A percentile compares a stretch with the other conserved stretches of the same genome.
These are phyloP conservation scores for Augiades crinisus DNA, from an alignment of 2,888 invertebrate genomes.

Conservation along the genomic window DNA sequence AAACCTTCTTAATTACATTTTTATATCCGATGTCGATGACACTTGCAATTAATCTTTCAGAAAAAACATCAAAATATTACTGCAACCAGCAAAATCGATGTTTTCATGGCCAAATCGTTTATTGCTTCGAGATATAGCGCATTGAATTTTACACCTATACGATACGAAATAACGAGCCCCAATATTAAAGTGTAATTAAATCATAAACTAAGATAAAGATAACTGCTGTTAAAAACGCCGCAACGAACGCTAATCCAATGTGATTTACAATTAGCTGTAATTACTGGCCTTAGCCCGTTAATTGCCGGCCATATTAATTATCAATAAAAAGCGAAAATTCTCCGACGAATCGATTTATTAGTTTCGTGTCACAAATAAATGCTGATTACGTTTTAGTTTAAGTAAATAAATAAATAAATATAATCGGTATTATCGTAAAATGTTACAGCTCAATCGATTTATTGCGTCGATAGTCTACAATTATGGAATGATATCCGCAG, in stretches of 20 bases:
- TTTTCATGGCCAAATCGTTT: constrained; percentile 43
- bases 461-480: constrained; percentile 24
- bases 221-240: constrained; percentile 58
- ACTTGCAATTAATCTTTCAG: no score
- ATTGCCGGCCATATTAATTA: constrained; percentile 77
- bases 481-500: constrained; percentile 6
- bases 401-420: constrained; percentile 31
- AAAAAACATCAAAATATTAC: not conserved
- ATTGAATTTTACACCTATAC: constrained; percentile 58
- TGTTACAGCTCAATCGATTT: constrained; percentile 32
- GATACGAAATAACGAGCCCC: constrained; percentile 54
- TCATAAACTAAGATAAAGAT: constrained; percentile 73
- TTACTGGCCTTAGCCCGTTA: constrained; percentile 57
- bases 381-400: constrained; percentile 37
- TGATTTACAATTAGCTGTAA: constrained; percentile 75
- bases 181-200: constrained; percentile 71
- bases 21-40: no score
- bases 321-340: constrained; percentile 56
- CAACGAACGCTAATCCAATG: constrained; percentile 56
- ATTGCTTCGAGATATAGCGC: constrained; percentile 50
- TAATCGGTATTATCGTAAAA: constrained; percentile 34
- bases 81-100: constrained; percentile 28
- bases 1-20: no score
- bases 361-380: constrained; percentile 32
- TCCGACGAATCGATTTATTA: constrained; percentile 51